Conservation (phyloP, 2,113 vertebrate species). For the Bujurquina vittata region DNA sequence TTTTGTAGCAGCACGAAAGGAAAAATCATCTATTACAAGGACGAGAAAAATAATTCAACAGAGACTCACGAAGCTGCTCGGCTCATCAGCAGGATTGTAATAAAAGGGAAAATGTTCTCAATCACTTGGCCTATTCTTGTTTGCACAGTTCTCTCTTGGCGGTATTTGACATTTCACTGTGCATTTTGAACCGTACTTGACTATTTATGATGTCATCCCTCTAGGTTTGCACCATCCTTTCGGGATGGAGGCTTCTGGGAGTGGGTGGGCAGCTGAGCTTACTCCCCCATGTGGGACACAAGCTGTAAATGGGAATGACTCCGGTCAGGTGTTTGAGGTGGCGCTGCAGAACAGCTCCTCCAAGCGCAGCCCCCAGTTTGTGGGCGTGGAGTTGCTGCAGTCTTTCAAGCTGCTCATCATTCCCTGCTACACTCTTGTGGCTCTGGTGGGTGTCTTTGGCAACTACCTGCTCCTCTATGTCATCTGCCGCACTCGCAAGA, state of each 20-base stretch:
- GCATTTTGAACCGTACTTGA: neutral
- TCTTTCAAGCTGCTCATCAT: conserved; percentile 89
- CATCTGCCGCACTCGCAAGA: conserved; percentile 88
- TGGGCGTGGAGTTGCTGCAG: conserved; percentile 86
- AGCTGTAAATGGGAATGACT: conserved; percentile 56
- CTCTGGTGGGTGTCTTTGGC: conserved; percentile 84
- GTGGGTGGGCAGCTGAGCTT: conserved; percentile 63
- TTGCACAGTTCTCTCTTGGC: neutral
- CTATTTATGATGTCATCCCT: neutral
- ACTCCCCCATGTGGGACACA: conserved; percentile 32
- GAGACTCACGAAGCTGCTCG: neutral
- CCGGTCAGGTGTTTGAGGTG: conserved; percentile 72
- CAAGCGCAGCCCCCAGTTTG: conserved; percentile 80
- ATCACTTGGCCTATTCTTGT: neutral
- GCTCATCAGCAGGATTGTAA: neutral
- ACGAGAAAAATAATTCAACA: neutral
- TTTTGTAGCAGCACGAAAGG: neutral
- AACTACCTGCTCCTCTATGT: conserved; percentile 89
- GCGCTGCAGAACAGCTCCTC: conserved; percentile 78
- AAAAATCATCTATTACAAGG: neutral
- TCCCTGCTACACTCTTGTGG: conserved; percentile 87
- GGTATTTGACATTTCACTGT: neutral
- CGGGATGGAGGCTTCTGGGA: conserved; percentile 74
- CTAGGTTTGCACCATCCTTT: conserved; percentile 15
- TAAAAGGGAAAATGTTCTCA: neutral